Conservation (phyloP, 1,140 invertebrate genomes). For the Drosophila virilis region DNA sequence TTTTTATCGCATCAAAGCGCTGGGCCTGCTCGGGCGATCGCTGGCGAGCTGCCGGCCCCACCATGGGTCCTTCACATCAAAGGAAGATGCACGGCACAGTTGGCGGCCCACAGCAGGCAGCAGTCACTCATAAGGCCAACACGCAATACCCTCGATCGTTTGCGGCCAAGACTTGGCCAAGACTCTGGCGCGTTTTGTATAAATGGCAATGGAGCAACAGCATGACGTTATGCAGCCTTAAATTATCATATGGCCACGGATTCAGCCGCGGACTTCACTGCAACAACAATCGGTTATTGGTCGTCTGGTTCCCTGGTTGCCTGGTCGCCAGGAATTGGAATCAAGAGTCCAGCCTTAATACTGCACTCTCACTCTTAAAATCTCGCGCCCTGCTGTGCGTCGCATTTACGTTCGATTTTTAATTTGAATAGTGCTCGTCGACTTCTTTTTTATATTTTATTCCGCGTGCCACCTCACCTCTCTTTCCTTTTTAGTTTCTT, state of each 20-base stretch:
- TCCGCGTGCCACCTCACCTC: background rate
- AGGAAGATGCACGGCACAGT: slow-evolving; percentile 80
- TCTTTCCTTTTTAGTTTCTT: slow-evolving; percentile 2
- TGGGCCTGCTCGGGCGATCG: slow-evolving; percentile 21
- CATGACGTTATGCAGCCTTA: slow-evolving; percentile 81
- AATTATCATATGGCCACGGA: slow-evolving; percentile 75
- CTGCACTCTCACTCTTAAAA: slow-evolving; percentile 47
- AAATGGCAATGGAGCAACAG: slow-evolving; percentile 81
- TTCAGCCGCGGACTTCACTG: background rate
- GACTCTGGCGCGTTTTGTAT: slow-evolving; percentile 54
- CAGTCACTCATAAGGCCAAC: slow-evolving; percentile 77
- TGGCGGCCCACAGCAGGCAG: slow-evolving; percentile 72
- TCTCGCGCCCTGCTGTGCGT: slow-evolving; percentile 78
- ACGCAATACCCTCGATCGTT: slow-evolving; percentile 58
- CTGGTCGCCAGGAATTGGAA: slow-evolving; percentile 43
- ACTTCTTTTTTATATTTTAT: slow-evolving; percentile 11
- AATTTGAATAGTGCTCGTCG: slow-evolving; percentile 73
- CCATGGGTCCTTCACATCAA: slow-evolving; percentile 69
- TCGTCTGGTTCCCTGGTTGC: slow-evolving; percentile 23
- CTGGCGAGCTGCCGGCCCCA: slow-evolving; percentile 29
- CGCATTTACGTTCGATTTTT: slow-evolving; percentile 83
- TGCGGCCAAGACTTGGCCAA: slow-evolving; percentile 2
- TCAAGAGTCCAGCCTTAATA: slow-evolving; percentile 28
- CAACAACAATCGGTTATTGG: slow-evolving; percentile 24
- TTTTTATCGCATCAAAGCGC: slow-evolving; percentile 81